Conservation (phyloP, 1,140 invertebrate genomes). For the Littorina saxatilis region DNA sequence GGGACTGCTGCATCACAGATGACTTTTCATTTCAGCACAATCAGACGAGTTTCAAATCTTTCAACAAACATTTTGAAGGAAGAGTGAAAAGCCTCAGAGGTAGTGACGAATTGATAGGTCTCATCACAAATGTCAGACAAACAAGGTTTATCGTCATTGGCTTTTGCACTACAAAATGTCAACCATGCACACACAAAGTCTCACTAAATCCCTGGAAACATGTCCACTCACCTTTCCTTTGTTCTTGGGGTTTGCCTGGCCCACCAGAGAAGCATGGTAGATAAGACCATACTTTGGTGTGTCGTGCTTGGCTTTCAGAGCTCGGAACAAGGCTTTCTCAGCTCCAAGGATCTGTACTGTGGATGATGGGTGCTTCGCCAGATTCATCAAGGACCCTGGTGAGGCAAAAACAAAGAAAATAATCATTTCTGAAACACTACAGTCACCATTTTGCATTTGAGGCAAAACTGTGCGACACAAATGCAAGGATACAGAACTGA, state of each 20-base stretch:
- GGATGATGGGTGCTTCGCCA: constrained; percentile 98
- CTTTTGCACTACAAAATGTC: background rate
- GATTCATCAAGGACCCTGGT: constrained; percentile 90
- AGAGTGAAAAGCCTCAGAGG: background rate
- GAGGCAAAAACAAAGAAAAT: constrained; percentile 19
- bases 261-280: constrained; percentile 96
- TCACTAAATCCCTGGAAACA: background rate
- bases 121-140: constrained; percentile 3
- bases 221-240: constrained; percentile 86
- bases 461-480: too few species aligned
- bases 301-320: constrained; percentile 97
- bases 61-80: background rate
- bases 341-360: constrained; percentile 99
- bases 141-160: background rate
- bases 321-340: constrained; percentile 98
- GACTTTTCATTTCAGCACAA: too few species aligned
- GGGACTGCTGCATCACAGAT: too few species aligned
- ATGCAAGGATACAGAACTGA: too few species aligned
- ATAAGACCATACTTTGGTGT: constrained; percentile 99
- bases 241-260: constrained; percentile 89
- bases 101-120: constrained; percentile 14
- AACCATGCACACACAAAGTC: too few species aligned
- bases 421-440: too few species aligned
- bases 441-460: too few species aligned
- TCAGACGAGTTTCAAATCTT: too few species aligned